These are phyloP conservation scores for Podabrus alpinus DNA, from an alignment of 2,888 invertebrate species.

Conservation along the genomic window DNA sequence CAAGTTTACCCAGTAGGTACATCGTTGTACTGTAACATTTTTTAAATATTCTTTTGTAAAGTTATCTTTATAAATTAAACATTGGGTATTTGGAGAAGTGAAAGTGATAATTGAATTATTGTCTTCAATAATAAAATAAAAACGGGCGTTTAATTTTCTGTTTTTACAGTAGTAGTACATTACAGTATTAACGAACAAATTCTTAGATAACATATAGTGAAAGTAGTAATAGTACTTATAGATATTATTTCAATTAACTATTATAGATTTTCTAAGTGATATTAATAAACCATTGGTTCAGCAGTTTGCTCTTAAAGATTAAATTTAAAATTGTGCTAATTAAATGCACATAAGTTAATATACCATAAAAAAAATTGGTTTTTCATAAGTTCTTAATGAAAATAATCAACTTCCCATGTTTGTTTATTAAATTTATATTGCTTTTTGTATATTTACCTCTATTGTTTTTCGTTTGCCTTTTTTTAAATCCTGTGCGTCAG, in stretches of 20 bases:
- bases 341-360: too few species aligned
- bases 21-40: background rate
- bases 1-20: background rate
- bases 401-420: too few species aligned
- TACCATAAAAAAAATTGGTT: too few species aligned
- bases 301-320: background rate
- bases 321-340: background rate
- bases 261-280: background rate
- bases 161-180: background rate
- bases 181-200: background rate
- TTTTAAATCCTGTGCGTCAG: background rate
- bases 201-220: background rate
- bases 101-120: background rate
- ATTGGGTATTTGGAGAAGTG: background rate
- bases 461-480: background rate
- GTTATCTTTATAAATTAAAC: background rate
- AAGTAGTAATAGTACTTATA: background rate
- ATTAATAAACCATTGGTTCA: background rate
- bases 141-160: background rate
- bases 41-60: background rate
- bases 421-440: too few species aligned
- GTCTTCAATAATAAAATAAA: background rate
- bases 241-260: background rate
- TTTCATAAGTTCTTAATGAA: background rate
- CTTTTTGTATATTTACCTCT: background rate